Evolutionary conservation across 1,140 invertebrate species (phyloP), one percentile per base, ranked within the genome.

Genomic region (Euura saliciscinereae): DNA sequence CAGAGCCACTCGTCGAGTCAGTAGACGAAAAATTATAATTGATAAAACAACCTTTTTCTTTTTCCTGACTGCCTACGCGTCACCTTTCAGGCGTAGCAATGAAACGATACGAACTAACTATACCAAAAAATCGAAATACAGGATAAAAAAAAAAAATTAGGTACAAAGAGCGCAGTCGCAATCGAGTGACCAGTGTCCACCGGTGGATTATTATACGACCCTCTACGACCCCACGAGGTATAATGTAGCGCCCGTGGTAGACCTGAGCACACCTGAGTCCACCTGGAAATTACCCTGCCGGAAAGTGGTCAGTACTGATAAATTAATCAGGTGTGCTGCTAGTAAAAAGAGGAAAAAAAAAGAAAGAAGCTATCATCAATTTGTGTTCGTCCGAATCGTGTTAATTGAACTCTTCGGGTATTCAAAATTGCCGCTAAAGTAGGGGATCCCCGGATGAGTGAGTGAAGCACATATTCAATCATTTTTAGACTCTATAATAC

Each of bases 401-500:
- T 28, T 28, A 28, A 28, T 28, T 28, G 28, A 6, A 59, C 51
- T 59, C 13, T 8, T 11, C 51, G 13, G 0, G 13, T 59, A 11
- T 59, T 59, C 51, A 59, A 59, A 59, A 59, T 59, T 59, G 51
- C 51, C 51, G 51, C 51, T n/a, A 59, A 59, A 59, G 13, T 59
- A 8, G 51, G 6, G 13, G 51, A 59, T n/a, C 10, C 51, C 51
- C 13, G 51, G 51, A 59, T 8, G 13, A 59, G 51, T 59, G 5
- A 59, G 51, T 59, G 28, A 28, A 28, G 28, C 28, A 28, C 28
- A 28, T 28, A 28, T 28, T 28, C 28, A 28, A 28, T 28, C 28
- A 28, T 28, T 28, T 28, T 28, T 28, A 28, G 28, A 28, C 28
- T 28, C 28, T 28, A 28, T 28, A 28, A 28, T 28, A 28, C 28